phyloP scores from a whole-genome alignment of 2,888 invertebrate genomes.

The Pachliopta kotzebuea region DNA sequence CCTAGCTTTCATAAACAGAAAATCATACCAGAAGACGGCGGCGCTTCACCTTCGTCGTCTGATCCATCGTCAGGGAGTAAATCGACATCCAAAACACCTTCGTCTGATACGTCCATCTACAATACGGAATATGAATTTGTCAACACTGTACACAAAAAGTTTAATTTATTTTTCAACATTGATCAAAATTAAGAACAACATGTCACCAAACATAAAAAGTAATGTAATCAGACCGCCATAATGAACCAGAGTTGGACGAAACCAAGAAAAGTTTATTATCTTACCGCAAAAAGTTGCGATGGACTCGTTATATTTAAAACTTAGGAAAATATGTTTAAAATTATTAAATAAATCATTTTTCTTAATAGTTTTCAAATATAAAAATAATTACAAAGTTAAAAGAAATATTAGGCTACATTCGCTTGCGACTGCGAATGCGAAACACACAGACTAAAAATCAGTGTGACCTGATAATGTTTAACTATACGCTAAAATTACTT shows the following conservation, averaged over 20 bases:
- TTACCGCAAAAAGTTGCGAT: slow-evolving; percentile 73
- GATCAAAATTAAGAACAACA: slow-evolving; percentile 34
- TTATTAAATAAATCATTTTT: slow-evolving; percentile 38
- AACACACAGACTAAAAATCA: slow-evolving; percentile 33
- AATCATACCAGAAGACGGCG: slow-evolving; percentile 72
- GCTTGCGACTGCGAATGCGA: slow-evolving; percentile 55
- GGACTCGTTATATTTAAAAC: slow-evolving; percentile 58
- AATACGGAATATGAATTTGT: slow-evolving; percentile 35
- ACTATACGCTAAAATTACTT: neutral
- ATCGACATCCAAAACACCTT: slow-evolving; percentile 83
- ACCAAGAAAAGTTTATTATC: slow-evolving; percentile 56
- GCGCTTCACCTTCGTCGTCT: slow-evolving; percentile 86
- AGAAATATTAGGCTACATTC: slow-evolving; percentile 60
- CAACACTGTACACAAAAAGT: slow-evolving; percentile 20
- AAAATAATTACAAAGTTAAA: slow-evolving; percentile 52
- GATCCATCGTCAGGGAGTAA: slow-evolving; percentile 87
- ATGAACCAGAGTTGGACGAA: slow-evolving; percentile 70
- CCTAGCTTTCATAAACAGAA: slow-evolving; percentile 7
- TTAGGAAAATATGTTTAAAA: slow-evolving; percentile 55
- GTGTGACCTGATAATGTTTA: slow-evolving; percentile 6
- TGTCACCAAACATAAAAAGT: slow-evolving; percentile 33
- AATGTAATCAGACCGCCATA: slow-evolving; percentile 75
- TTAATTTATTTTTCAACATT: slow-evolving; percentile 15
- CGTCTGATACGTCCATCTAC: slow-evolving; percentile 77
- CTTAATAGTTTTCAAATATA: slow-evolving; percentile 33